phyloP scores from a whole-genome alignment of 2,888 invertebrate species.

The Pyralis farinalis region DNA sequence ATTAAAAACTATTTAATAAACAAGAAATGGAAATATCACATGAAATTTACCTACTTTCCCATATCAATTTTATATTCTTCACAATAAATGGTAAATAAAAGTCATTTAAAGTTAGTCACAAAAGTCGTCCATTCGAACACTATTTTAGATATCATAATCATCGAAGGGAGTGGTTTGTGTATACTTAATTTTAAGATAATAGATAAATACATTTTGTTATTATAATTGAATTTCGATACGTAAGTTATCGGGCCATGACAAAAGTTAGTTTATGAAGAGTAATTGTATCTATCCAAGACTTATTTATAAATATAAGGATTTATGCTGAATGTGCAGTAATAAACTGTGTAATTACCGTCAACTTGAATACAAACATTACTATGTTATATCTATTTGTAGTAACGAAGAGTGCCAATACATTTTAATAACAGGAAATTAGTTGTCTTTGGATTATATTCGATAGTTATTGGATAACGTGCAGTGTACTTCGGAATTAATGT shows the following conservation, averaged over 20 bases:
- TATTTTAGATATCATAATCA: constrained; percentile 59
- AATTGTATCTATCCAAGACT: constrained; percentile 71
- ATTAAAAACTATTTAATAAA: too few relatives aligned
- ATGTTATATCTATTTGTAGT: not conserved
- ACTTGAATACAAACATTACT: constrained; percentile 18
- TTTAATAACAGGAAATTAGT: too few relatives aligned
- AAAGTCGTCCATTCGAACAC: constrained; percentile 58
- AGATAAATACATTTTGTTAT: constrained; percentile 57
- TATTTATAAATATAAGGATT: constrained; percentile 55
- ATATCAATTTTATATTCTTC: constrained; percentile 45
- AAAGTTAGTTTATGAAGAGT: constrained; percentile 58
- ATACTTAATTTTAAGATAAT: constrained; percentile 56
- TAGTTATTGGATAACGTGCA: too few relatives aligned
- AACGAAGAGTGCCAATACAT: not conserved
- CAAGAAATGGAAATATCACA: too few relatives aligned
- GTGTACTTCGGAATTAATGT: not conserved
- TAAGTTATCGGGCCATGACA: constrained; percentile 78
- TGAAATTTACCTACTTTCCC: too few relatives aligned
- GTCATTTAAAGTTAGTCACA: constrained; percentile 70
- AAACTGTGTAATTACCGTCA: constrained; percentile 24
- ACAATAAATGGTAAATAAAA: constrained; percentile 56
- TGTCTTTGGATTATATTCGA: too few relatives aligned
- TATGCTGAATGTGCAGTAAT: constrained; percentile 26
- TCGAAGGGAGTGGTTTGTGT: constrained; percentile 71
- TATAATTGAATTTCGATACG: constrained; percentile 61